Evolutionary conservation across 2,113 vertebrate species (phyloP).

Genomic region (Dromiciops gliroides): DNA sequence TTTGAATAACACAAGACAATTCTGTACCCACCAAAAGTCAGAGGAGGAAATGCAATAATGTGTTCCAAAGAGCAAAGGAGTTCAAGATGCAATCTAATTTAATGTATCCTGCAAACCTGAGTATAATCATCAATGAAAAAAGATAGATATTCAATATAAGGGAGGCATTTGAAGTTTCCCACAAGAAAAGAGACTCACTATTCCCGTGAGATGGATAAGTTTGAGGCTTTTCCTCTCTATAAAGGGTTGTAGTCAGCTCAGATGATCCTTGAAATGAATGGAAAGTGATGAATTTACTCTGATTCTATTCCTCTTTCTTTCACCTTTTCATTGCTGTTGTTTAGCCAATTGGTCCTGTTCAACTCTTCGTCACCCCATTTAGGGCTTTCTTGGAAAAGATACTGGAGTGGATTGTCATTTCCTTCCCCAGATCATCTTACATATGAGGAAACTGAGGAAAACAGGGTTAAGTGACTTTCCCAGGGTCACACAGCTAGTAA

Average conservation of each 20-base stretch:
- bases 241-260: neutral
- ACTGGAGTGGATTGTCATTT: neutral
- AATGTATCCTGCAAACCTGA: neutral
- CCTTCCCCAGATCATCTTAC: neutral
- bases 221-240: neutral
- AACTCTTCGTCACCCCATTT: neutral
- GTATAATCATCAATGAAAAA: neutral
- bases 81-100: neutral
- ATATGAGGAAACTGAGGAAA: neutral
- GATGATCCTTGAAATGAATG: neutral
- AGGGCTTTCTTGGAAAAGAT: neutral
- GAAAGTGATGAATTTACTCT: neutral
- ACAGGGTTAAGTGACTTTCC: neutral
- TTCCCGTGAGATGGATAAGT: neutral
- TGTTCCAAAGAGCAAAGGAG: neutral
- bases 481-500: neutral
- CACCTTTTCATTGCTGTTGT: neutral
- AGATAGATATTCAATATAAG: neutral
- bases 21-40: neutral
- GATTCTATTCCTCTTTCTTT: neutral
- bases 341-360: neutral
- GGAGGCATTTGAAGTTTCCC: neutral
- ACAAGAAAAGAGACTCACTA: neutral
- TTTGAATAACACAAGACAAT: neutral
- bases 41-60: neutral